Evolutionary conservation across 2,113 vertebrate species (phyloP).

Genomic region (Ascaphus truei): DNA sequence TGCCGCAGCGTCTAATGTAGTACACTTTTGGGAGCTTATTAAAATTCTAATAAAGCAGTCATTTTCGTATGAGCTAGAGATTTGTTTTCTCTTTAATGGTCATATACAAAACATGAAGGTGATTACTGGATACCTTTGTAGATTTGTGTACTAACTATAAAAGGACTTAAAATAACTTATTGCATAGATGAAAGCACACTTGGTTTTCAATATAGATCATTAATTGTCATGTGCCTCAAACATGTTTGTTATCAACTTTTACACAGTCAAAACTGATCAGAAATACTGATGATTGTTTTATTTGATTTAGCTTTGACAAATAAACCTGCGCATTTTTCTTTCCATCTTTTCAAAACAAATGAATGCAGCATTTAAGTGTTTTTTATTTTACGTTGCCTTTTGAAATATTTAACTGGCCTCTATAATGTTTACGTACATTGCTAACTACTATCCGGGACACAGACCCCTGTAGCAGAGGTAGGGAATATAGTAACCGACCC

Average conservation of each 20-base stretch:
- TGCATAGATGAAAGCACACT: constrained; percentile 20
- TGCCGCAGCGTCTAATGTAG: neutral
- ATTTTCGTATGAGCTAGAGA: neutral
- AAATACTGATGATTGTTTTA: no score
- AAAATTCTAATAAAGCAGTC: constrained; percentile 15
- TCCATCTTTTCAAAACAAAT: no score
- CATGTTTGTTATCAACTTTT: constrained; percentile 15
- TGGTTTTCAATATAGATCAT: constrained; percentile 26
- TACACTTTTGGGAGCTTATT: neutral
- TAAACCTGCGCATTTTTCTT: no score
- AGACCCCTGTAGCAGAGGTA: no score
- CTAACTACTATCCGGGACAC: no score
- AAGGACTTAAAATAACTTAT: neutral
- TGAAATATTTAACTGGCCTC: no score
- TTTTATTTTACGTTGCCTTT: no score
- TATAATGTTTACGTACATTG: no score
- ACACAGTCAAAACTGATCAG: constrained; percentile 8
- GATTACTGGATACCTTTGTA: constrained; percentile 24
- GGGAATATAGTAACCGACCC: no score
- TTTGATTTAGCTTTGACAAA: no score
- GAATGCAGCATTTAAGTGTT: no score
- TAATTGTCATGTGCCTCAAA: constrained; percentile 35
- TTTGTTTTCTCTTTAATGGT: constrained; percentile 27
- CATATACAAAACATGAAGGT: constrained; percentile 28
- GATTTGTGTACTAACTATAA: constrained; percentile 16